phyloP scores from a whole-genome alignment of 2,888 invertebrate species.

The Parnassius mnemosyne region DNA sequence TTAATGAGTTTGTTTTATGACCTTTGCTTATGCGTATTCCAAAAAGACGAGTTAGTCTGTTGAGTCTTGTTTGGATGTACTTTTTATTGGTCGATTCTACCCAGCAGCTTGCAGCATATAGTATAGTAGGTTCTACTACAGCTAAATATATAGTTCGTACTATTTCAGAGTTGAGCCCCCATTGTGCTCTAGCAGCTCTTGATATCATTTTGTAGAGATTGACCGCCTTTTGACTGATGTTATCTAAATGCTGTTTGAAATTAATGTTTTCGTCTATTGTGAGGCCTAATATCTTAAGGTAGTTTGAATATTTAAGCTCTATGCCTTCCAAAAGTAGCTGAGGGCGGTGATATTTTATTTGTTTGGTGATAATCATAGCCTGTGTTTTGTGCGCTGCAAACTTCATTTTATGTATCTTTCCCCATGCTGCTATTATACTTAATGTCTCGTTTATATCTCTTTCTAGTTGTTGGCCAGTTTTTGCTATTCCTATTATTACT shows the following conservation, averaged over 20 bases:
- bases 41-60: no score
- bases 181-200: background rate
- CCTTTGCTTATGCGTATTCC: no score
- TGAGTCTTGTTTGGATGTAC: no score
- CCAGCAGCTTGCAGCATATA: conserved; percentile 4
- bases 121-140: conserved; percentile 1
- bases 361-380: conserved; percentile 3
- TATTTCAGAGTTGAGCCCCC: background rate
- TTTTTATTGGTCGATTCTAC: no score
- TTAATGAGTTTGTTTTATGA: no score
- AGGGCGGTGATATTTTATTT: background rate
- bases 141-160: background rate
- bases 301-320: background rate
- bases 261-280: conserved; percentile 1
- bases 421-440: background rate
- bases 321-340: background rate
- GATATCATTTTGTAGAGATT: background rate
- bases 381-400: conserved; percentile 5
- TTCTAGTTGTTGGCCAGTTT: background rate
- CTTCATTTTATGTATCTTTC: conserved; percentile 4
- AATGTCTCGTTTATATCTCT: background rate
- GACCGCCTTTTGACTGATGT: background rate
- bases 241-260: background rate
- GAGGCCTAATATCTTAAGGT: conserved; percentile 1
- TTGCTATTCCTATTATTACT: conserved; percentile 6